phyloP scores from a whole-genome alignment of 2,888 invertebrate genomes.

The Noctua pronuba region DNA sequence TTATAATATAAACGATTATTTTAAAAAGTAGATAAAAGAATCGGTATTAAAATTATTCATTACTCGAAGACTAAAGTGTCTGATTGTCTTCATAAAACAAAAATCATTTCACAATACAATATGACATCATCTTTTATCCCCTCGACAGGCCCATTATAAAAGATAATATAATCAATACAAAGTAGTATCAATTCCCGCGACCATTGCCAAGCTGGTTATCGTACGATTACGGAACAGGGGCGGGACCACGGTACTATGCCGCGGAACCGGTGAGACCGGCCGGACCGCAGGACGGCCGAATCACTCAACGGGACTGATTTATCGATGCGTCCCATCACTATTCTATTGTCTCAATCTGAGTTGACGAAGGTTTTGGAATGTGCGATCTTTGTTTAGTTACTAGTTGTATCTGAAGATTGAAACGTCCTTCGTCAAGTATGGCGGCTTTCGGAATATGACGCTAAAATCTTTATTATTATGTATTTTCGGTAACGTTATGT shows the following conservation, averaged over 20 bases:
- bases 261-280: constrained; percentile 72
- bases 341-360: constrained; percentile 78
- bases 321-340: constrained; percentile 81
- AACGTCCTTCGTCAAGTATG: background rate
- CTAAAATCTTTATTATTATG: background rate
- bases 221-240: constrained; percentile 61
- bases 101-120: constrained; percentile 20
- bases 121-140: constrained; percentile 34
- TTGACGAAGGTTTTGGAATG: constrained; percentile 50
- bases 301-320: constrained; percentile 81
- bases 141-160: constrained; percentile 22
- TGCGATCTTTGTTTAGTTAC: constrained; percentile 44
- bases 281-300: constrained; percentile 67
- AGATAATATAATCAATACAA: constrained; percentile 45
- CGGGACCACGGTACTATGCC: constrained; percentile 48
- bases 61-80: background rate
- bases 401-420: constrained; percentile 12
- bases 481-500: background rate
- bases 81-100: constrained; percentile 16
- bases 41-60: background rate
- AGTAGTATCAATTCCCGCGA: constrained; percentile 54
- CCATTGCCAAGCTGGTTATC: constrained; percentile 58
- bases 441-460: background rate
- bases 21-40: background rate
- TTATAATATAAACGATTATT: background rate